phyloP scores from a whole-genome alignment of 2,888 invertebrate species.

The Xestoiulus laeticollis region DNA sequence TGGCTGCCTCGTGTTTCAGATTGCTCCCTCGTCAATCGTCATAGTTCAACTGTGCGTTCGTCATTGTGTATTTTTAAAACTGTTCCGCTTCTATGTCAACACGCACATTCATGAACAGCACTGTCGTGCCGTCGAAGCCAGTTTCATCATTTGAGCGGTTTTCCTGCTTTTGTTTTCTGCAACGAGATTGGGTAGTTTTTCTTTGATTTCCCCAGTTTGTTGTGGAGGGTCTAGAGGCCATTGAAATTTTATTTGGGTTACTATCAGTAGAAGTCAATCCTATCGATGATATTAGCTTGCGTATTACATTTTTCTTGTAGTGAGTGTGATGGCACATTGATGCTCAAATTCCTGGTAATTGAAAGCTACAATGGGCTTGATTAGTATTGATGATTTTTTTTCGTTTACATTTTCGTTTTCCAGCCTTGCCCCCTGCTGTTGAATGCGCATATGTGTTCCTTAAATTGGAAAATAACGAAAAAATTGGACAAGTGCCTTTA shows the following conservation, averaged over 20 bases:
- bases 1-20: not conserved
- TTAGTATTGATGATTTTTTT: not conserved
- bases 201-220: not conserved
- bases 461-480: too few species aligned
- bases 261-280: not conserved
- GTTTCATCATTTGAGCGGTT: not conserved
- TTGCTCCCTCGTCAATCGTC: not conserved
- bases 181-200: not conserved
- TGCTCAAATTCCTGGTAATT: not conserved
- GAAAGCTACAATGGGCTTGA: not conserved
- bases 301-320: not conserved
- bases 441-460: too few species aligned
- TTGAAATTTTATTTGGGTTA: not conserved
- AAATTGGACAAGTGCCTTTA: too few species aligned
- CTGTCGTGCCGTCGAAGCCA: not conserved
- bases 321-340: not conserved
- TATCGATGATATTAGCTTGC: not conserved
- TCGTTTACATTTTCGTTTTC: too few species aligned
- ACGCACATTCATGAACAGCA: conserved; percentile 26
- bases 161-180: not conserved
- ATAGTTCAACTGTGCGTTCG: conserved; percentile 15
- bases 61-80: not conserved
- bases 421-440: too few species aligned
- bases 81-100: not conserved
- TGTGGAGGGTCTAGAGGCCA: not conserved